A percentile compares a stretch with the other conserved stretches of the same genome.
phyloP scores from a whole-genome alignment of 2,113 vertebrate species.

The Entelurus aequoreus region DNA sequence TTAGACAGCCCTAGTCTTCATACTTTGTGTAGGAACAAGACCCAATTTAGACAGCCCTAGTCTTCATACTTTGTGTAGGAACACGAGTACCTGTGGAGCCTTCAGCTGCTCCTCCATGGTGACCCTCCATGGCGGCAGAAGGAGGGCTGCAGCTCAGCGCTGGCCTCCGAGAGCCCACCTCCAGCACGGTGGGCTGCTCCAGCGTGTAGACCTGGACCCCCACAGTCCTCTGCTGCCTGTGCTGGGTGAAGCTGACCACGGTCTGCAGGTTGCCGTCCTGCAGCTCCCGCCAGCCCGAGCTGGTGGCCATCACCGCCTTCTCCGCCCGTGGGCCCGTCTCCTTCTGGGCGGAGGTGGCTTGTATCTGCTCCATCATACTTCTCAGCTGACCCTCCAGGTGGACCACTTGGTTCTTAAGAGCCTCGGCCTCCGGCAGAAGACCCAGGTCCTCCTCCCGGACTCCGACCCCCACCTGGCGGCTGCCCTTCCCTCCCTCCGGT shows the following conservation, averaged over 20 bases:
- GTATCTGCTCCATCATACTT: conserved; percentile 65
- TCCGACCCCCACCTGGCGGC: conserved; percentile 74
- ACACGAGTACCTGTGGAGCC: conserved; percentile 39
- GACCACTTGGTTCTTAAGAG: conserved; percentile 72
- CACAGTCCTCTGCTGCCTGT: conserved; percentile 71
- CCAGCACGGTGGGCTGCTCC: conserved; percentile 73
- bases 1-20: no score
- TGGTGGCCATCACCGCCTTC: conserved; percentile 67
- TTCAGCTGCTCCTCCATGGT: conserved; percentile 55
- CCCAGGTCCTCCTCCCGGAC: conserved; percentile 81
- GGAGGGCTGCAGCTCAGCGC: conserved; percentile 62
- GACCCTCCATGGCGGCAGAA: conserved; percentile 14
- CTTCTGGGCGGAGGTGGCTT: conserved; percentile 37
- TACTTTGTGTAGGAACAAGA: no score
- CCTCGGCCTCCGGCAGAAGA: conserved; percentile 60
- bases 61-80: no score
- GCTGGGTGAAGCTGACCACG: conserved; percentile 70
- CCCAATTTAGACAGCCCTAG: no score
- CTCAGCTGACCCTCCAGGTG: conserved; percentile 78
- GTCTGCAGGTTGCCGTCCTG: conserved; percentile 63
- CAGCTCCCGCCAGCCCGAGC: conserved; percentile 67
- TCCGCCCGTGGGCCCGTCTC: conserved; percentile 48
- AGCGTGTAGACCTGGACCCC: conserved; percentile 75
- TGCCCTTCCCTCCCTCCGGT: conserved; percentile 41
- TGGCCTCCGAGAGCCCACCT: conserved; percentile 61